These are phyloP conservation scores for Cyclophora albipunctata DNA, from an alignment of 2,888 invertebrate species.

Conservation along the genomic window DNA sequence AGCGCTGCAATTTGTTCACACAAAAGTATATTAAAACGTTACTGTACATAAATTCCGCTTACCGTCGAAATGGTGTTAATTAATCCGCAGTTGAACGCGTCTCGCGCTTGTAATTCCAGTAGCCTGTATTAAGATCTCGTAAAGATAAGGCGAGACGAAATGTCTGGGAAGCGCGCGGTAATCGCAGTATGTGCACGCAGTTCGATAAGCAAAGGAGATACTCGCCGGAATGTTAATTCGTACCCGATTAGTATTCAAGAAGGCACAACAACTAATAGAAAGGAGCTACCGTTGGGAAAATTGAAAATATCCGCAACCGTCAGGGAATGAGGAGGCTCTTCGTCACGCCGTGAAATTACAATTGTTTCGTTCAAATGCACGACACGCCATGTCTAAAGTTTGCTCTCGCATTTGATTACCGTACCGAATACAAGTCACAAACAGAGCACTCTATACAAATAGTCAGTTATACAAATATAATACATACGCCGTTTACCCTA, in stretches of 20 bases:
- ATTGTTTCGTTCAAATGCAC: slow-evolving; percentile 49
- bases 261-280: slow-evolving; percentile 73
- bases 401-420: slow-evolving; percentile 59
- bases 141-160: too few relatives aligned
- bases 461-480: too few relatives aligned
- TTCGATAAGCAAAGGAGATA: slow-evolving; percentile 38
- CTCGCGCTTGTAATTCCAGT: too few relatives aligned
- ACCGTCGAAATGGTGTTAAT: too few relatives aligned
- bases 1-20: too few relatives aligned
- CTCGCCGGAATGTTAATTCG: slow-evolving; percentile 59
- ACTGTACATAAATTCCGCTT: too few relatives aligned
- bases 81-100: too few relatives aligned
- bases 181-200: not conserved
- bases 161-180: not conserved
- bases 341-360: slow-evolving; percentile 67
- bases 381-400: slow-evolving; percentile 60
- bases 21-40: slow-evolving; percentile 4
- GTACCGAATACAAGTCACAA: too few relatives aligned
- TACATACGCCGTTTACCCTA: too few relatives aligned
- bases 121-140: too few relatives aligned
- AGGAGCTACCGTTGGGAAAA: slow-evolving; percentile 64
- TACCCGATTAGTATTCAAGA: slow-evolving; percentile 63
- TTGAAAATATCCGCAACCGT: slow-evolving; percentile 73
- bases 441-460: too few relatives aligned
- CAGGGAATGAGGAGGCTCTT: slow-evolving; percentile 65